Evolutionary conservation across 2,888 invertebrate species (phyloP).

Genomic region (Girardia tigrina): DNA sequence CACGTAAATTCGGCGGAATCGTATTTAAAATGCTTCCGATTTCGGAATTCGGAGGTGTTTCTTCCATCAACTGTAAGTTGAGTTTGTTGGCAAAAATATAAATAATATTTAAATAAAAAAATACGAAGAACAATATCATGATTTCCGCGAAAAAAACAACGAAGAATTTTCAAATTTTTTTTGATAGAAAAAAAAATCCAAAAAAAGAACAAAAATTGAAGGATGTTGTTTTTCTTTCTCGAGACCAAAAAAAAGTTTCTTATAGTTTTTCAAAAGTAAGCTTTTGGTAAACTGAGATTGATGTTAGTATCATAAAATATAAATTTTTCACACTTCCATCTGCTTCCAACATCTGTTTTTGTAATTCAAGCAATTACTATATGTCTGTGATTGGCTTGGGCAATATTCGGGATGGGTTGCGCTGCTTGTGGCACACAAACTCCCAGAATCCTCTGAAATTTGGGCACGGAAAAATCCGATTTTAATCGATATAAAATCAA

Average conservation of each 20-base stretch:
- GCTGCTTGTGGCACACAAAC: no score
- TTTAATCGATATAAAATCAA: neutral
- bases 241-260: no score
- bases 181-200: neutral
- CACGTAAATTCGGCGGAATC: neutral
- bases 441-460: neutral
- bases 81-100: neutral
- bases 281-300: neutral
- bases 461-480: neutral
- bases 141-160: neutral
- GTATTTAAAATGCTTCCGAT: slow-evolving; percentile 2
- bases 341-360: slow-evolving; percentile 13
- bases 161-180: neutral
- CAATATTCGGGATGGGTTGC: neutral
- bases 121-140: neutral
- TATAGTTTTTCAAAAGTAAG: no score
- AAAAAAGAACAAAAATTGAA: no score
- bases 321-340: slow-evolving; percentile 10
- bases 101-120: neutral
- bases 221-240: no score
- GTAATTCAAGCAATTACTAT: neutral
- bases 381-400: neutral
- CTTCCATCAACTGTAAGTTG: neutral
- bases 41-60: neutral
- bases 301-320: neutral